These are phyloP conservation scores for Hemicentrotus pulcherrimus DNA, from an alignment of 35 echinoderm and acorn worm genomes.

Conservation along the genomic window DNA sequence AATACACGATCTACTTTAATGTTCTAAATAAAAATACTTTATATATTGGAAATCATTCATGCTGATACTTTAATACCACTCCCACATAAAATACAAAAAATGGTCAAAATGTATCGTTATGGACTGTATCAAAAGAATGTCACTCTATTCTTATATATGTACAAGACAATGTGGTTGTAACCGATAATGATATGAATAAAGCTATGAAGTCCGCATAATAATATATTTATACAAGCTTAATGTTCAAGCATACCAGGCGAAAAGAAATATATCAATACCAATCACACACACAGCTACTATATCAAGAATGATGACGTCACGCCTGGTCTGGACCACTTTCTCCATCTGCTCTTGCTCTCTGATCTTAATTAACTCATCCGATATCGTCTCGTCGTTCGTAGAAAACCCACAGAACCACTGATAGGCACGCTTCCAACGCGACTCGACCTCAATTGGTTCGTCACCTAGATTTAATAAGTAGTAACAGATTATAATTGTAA, in stretches of 20 bases:
- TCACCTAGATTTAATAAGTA: slow-evolving; percentile 15
- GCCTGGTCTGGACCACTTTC: slow-evolving; percentile 71
- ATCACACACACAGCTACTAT: slow-evolving; percentile 59
- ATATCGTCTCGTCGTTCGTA: slow-evolving; percentile 37
- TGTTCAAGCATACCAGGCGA: slow-evolving; percentile 66
- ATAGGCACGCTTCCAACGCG: slow-evolving; percentile 52
- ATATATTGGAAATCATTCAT: too few relatives aligned
- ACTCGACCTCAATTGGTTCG: not conserved
- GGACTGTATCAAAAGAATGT: too few relatives aligned
- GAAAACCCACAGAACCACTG: slow-evolving; percentile 95
- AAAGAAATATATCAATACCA: slow-evolving; percentile 70
- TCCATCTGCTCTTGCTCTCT: slow-evolving; percentile 61
- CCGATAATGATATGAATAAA: not conserved
- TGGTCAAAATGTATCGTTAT: too few relatives aligned
- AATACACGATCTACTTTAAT: too few relatives aligned
- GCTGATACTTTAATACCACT: too few relatives aligned
- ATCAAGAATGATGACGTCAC: slow-evolving; percentile 71
- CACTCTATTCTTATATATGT: too few relatives aligned
- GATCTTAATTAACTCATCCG: slow-evolving; percentile 31
- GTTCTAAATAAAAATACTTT: too few relatives aligned
- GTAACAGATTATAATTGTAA: not conserved
- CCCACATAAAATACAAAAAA: too few relatives aligned
- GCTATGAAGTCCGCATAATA: too few relatives aligned
- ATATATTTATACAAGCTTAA: not conserved
- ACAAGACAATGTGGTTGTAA: too few relatives aligned